Conservation (phyloP, 2,888 invertebrate species). For the Drosophila fungiperda region DNA sequence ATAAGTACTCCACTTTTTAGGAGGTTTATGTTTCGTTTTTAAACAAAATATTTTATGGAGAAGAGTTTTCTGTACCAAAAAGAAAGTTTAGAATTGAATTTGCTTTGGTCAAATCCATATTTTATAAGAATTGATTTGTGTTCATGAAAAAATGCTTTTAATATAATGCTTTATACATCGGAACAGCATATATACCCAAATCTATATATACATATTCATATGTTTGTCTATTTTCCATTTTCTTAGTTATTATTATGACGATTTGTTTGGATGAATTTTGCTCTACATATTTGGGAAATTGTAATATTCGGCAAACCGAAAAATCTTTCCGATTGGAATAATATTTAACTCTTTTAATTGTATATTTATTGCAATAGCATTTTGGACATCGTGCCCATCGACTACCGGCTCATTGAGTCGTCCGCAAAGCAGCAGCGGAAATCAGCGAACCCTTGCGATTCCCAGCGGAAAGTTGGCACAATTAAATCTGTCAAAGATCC, state of each 20-base stretch:
- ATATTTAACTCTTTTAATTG: neutral
- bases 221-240: neutral
- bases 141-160: too few species aligned
- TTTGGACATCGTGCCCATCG: slow-evolving; percentile 84
- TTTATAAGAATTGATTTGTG: too few species aligned
- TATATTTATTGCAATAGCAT: slow-evolving; percentile 64
- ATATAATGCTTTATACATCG: too few species aligned
- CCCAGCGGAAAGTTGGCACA: slow-evolving; percentile 77
- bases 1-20: neutral
- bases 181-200: neutral
- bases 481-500: slow-evolving; percentile 75
- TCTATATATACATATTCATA: neutral
- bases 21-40: neutral
- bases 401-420: slow-evolving; percentile 84
- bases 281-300: neutral
- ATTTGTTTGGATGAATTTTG: neutral
- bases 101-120: neutral
- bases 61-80: neutral
- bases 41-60: neutral
- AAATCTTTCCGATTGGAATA: neutral
- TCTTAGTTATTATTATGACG: neutral
- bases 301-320: neutral
- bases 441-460: slow-evolving; percentile 63
- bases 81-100: neutral
- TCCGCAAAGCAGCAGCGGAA: slow-evolving; percentile 82